Evolutionary conservation across 2,113 vertebrate species (phyloP).

Genomic region (Hydrolagus affinis): DNA sequence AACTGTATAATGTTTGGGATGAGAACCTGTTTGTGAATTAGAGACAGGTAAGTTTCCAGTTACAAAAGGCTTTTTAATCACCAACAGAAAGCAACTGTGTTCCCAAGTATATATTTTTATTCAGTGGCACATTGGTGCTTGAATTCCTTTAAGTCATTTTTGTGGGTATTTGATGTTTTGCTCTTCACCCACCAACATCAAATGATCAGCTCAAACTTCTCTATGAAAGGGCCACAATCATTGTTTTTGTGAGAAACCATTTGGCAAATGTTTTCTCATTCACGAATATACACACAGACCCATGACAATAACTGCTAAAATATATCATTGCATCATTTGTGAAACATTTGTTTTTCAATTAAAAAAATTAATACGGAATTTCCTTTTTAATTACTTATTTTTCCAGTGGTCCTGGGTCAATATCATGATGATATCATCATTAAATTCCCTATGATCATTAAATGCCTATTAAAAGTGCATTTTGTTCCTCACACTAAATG

Average conservation of each 20-base stretch:
- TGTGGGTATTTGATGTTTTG: no score
- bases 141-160: background rate
- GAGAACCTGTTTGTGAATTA: constrained; percentile 5
- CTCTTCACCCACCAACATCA: background rate
- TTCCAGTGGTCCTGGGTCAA: background rate
- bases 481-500: background rate
- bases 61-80: background rate
- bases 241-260: background rate
- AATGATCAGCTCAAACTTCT: background rate
- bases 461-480: no score
- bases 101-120: background rate
- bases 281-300: background rate
- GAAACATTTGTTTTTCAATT: no score
- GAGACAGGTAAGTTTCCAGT: constrained; percentile 25
- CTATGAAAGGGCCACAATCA: background rate
- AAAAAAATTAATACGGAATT: no score
- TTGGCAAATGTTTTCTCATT: background rate
- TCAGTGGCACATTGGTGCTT: background rate
- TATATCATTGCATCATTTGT: background rate
- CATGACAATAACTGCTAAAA: background rate
- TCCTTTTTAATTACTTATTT: no score
- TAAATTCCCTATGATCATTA: no score
- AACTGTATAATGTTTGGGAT: background rate
- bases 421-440: background rate
- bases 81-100: background rate